Evolutionary conservation across 2,888 invertebrate genomes (phyloP).

Genomic region (Drosophila fulvimacula): DNA sequence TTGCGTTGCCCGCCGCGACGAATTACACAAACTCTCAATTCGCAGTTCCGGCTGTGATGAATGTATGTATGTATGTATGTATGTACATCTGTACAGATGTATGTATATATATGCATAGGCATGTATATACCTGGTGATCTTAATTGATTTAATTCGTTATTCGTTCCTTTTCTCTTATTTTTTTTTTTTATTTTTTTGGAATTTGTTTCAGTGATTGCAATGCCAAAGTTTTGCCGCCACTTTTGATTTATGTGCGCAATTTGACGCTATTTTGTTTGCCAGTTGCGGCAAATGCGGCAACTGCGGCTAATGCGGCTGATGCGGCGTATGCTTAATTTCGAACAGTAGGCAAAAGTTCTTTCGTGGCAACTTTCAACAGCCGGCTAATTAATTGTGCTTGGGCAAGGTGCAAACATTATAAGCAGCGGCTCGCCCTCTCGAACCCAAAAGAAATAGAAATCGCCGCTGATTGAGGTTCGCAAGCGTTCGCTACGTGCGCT

Average conservation of each 20-base stretch:
- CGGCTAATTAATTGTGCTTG: conserved; percentile 70
- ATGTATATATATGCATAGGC: not conserved
- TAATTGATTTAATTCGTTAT: conserved; percentile 62
- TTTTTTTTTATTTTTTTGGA: not conserved
- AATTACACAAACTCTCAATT: conserved; percentile 35
- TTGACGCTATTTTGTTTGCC: conserved; percentile 46
- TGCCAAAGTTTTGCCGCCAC: conserved; percentile 44
- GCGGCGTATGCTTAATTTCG: conserved; percentile 62
- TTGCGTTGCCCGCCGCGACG: conserved; percentile 33
- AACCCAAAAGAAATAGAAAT: conserved; percentile 11
- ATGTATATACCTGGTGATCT: conserved; percentile 16
- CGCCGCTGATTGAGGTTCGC: conserved; percentile 24
- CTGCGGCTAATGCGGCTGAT: conserved; percentile 9
- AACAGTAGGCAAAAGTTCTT: conserved; percentile 51
- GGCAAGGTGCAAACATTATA: conserved; percentile 56
- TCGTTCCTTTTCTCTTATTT: not conserved
- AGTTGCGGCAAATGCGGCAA: conserved; percentile 12
- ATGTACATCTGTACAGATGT: no score
- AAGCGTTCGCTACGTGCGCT: conserved; percentile 56
- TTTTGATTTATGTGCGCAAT: conserved; percentile 70
- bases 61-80: no score
- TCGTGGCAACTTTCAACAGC: conserved; percentile 29
- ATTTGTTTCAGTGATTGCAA: conserved; percentile 16
- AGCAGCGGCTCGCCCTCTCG: conserved; percentile 29
- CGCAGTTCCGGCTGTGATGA: conserved; percentile 38